Conservation (phyloP, 2,113 vertebrate species). For the Colaptes auratus region DNA sequence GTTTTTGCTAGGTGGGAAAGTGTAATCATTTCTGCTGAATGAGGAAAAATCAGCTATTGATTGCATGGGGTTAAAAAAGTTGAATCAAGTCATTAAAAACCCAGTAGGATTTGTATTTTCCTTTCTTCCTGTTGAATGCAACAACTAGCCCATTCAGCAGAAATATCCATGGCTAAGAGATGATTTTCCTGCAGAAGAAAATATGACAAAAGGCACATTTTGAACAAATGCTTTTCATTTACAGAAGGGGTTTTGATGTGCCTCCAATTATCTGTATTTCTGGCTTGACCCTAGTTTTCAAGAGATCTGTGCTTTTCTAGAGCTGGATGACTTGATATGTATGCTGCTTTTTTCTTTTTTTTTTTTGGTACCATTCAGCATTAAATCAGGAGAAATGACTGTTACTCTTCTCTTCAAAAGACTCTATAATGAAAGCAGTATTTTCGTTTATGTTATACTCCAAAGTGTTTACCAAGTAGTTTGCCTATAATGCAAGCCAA, state of each 20-base stretch:
- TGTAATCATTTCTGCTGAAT: neutral
- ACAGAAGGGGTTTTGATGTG: neutral
- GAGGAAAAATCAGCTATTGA: neutral
- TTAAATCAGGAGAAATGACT: neutral
- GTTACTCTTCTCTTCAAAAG: neutral
- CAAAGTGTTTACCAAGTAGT: neutral
- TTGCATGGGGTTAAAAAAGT: slow-evolving; percentile 41
- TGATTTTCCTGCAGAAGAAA: neutral
- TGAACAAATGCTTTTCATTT: neutral
- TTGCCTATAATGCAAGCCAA: neutral
- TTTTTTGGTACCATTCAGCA: neutral
- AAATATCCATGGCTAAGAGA: neutral
- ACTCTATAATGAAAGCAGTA: neutral
- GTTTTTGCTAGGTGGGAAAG: neutral
- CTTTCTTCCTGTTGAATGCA: slow-evolving; percentile 27
- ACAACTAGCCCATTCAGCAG: slow-evolving; percentile 11
- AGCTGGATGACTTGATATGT: neutral
- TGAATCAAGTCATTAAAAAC: neutral
- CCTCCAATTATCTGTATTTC: neutral
- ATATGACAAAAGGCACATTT: neutral
- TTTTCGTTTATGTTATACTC: neutral
- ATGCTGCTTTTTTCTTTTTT: neutral
- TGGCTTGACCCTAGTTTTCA: neutral
- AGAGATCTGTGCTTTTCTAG: neutral
- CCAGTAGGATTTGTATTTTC: neutral